Evolutionary conservation across 2,888 invertebrate species (phyloP).

Genomic region (Agrochola lychnidis): DNA sequence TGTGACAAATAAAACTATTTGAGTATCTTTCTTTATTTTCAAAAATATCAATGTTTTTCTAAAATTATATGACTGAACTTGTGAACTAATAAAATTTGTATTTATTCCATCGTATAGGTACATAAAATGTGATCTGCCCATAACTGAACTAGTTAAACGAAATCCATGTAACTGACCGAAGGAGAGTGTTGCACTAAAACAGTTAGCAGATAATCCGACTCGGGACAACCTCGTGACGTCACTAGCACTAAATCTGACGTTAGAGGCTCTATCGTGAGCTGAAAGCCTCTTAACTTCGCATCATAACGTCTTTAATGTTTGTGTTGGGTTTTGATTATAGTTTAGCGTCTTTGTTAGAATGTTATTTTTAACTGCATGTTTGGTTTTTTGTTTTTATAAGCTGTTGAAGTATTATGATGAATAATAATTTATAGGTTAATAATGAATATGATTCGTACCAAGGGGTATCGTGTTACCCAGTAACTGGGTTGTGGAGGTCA

Average conservation of each 20-base stretch:
- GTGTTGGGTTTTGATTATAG: slow-evolving; percentile 9
- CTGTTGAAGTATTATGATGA: neutral
- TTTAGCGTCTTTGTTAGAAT: neutral
- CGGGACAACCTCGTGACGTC: slow-evolving; percentile 37
- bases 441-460: too few species aligned
- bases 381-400: neutral
- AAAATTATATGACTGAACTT: neutral
- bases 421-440: neutral
- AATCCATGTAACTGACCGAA: slow-evolving; percentile 8
- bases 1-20: too few species aligned
- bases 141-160: neutral
- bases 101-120: neutral
- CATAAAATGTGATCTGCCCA: too few species aligned
- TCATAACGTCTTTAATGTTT: slow-evolving; percentile 37
- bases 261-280: slow-evolving; percentile 38
- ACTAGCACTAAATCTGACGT: slow-evolving; percentile 52
- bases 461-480: too few species aligned
- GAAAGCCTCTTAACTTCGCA: slow-evolving; percentile 42
- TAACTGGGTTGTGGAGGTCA: too few species aligned
- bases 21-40: too few species aligned
- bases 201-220: slow-evolving; percentile 45
- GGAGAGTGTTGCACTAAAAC: slow-evolving; percentile 34
- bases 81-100: neutral
- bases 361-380: slow-evolving; percentile 5
- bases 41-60: neutral